These are phyloP conservation scores for Liasis olivaceus DNA, from an alignment of 2,797 vertebrate genomes.

Conservation along the genomic window DNA sequence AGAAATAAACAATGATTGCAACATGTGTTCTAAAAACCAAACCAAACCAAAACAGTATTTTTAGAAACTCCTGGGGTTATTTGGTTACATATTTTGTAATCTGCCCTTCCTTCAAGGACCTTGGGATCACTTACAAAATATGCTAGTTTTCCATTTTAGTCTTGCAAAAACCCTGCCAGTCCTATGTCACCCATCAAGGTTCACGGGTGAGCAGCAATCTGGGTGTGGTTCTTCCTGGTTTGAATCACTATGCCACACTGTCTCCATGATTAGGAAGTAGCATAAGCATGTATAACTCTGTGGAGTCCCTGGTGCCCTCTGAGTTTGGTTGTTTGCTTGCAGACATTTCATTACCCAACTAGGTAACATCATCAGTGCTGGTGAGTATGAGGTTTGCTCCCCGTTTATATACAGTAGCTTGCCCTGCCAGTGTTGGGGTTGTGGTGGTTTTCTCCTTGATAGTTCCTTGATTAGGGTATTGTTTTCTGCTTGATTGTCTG, in stretches of 20 bases:
- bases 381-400: neutral
- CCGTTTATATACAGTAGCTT: no score
- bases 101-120: neutral
- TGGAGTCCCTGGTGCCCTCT: neutral
- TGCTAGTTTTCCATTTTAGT: neutral
- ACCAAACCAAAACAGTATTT: neutral
- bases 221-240: neutral
- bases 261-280: neutral
- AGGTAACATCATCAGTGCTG: neutral
- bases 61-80: neutral
- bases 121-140: neutral
- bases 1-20: neutral
- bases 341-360: neutral
- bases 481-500: no score
- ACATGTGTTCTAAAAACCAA: neutral
- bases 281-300: neutral
- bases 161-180: neutral
- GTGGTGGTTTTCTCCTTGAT: no score
- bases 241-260: neutral
- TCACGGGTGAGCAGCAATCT: neutral
- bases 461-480: no score
- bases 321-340: neutral
- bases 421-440: no score
- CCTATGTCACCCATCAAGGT: neutral
- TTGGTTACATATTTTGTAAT: neutral